These are phyloP conservation scores for Colletes latitarsis DNA, from an alignment of 1,140 invertebrate species.

Conservation along the genomic window DNA sequence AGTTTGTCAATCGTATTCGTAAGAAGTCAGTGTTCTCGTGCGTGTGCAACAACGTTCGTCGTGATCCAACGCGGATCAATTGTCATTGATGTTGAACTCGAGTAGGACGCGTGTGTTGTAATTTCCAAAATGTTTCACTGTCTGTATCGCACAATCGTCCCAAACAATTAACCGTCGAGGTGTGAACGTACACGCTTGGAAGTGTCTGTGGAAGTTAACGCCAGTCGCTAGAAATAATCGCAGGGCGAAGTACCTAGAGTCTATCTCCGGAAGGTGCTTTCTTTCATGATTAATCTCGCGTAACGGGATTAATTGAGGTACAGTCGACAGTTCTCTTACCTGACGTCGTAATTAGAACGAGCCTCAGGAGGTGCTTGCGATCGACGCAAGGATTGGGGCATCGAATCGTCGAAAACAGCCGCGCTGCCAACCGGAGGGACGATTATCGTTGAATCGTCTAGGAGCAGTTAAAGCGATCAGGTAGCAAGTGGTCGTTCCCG, in stretches of 20 bases:
- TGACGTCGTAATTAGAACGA: slow-evolving; percentile 7
- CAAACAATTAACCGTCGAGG: too few relatives aligned
- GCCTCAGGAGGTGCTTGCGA: not conserved
- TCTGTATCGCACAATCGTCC: too few relatives aligned
- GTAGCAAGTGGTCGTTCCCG: slow-evolving; percentile 4
- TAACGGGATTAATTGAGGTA: slow-evolving; percentile 27
- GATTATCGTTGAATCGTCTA: slow-evolving; percentile 1
- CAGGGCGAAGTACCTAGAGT: too few relatives aligned
- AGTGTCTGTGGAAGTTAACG: too few relatives aligned
- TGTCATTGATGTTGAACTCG: not conserved
- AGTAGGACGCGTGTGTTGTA: not conserved
- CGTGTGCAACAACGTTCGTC: not conserved
- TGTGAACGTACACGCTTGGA: too few relatives aligned
- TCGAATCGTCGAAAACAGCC: not conserved
- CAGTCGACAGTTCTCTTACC: not conserved
- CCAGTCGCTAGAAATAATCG: too few relatives aligned
- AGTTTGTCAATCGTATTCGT: not conserved
- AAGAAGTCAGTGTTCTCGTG: not conserved
- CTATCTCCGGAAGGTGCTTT: not conserved
- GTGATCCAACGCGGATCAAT: not conserved
- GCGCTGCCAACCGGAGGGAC: not conserved
- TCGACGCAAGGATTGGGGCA: not conserved
- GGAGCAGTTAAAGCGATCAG: slow-evolving; percentile 14
- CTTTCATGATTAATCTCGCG: not conserved
- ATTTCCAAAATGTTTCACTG: too few relatives aligned